phyloP scores from a whole-genome alignment of 1,140 invertebrate genomes.

The Dreissena rostriformis region DNA sequence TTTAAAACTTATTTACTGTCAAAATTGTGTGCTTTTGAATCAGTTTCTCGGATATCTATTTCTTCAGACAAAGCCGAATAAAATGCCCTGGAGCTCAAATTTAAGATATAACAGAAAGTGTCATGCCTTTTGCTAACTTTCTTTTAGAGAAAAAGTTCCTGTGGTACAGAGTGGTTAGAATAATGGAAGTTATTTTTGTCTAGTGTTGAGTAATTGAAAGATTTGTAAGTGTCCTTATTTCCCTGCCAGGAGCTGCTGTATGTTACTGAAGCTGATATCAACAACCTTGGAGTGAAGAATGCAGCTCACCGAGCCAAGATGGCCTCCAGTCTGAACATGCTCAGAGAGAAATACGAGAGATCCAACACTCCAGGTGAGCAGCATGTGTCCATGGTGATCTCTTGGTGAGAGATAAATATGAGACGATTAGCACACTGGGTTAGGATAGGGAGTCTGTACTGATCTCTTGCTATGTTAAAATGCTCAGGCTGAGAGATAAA shows the following conservation, averaged over 20 bases:
- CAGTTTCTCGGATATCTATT: too few species aligned
- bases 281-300: constrained; percentile 85
- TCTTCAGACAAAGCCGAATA: too few species aligned
- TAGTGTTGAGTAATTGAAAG: neutral
- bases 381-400: too few species aligned
- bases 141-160: too few species aligned
- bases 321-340: constrained; percentile 85
- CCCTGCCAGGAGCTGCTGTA: constrained; percentile 83
- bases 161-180: too few species aligned
- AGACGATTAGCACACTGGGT: too few species aligned
- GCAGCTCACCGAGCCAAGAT: constrained; percentile 85
- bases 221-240: neutral
- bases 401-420: too few species aligned
- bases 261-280: constrained; percentile 84
- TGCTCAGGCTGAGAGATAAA: too few species aligned
- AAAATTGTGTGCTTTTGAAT: too few species aligned
- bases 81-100: neutral
- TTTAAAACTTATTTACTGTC: too few species aligned
- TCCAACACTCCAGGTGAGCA: constrained; percentile 57
- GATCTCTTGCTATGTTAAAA: too few species aligned
- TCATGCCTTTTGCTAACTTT: neutral
- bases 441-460: too few species aligned
- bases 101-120: neutral
- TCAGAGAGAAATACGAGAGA: constrained; percentile 84
- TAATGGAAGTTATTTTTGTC: neutral